A percentile compares a stretch with the other conserved stretches of the same genome.
phyloP scores from a whole-genome alignment of 1,140 invertebrate genomes.

The Pygmarrhopalites habei region DNA sequence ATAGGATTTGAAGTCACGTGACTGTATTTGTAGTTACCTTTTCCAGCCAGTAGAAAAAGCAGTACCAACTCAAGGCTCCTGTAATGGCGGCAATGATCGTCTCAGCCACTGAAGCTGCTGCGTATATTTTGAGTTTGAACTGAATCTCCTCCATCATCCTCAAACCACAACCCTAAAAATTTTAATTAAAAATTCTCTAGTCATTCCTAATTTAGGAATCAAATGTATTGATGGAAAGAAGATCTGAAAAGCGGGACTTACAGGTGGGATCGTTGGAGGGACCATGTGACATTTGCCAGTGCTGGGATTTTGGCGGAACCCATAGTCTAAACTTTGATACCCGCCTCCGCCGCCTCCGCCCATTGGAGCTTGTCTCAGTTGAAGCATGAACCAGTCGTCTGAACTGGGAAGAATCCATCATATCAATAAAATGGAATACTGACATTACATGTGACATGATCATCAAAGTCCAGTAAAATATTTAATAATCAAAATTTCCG shows the following conservation, averaged over 20 bases:
- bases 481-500: too few relatives aligned
- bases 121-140: neutral
- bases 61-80: conserved; percentile 31
- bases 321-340: conserved; percentile 19
- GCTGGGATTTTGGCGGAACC: conserved; percentile 27
- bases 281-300: conserved; percentile 34
- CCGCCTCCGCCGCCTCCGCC: conserved; percentile 19
- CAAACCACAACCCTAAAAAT: conserved; percentile 23
- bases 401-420: conserved; percentile 36
- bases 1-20: neutral
- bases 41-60: conserved; percentile 39
- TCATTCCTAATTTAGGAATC: too few relatives aligned
- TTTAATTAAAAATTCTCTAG: too few relatives aligned
- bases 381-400: conserved; percentile 36
- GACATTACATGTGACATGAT: conserved; percentile 6
- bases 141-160: conserved; percentile 22
- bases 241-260: too few relatives aligned
- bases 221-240: too few relatives aligned
- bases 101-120: conserved; percentile 12
- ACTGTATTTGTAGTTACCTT: too few relatives aligned
- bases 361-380: conserved; percentile 6
- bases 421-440: conserved; percentile 35
- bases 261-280: conserved; percentile 30
- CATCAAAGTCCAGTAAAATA: too few relatives aligned
- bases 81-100: neutral